Conservation (phyloP, 1,140 invertebrate genomes). For the Trichomalopsis sarcophagae region DNA sequence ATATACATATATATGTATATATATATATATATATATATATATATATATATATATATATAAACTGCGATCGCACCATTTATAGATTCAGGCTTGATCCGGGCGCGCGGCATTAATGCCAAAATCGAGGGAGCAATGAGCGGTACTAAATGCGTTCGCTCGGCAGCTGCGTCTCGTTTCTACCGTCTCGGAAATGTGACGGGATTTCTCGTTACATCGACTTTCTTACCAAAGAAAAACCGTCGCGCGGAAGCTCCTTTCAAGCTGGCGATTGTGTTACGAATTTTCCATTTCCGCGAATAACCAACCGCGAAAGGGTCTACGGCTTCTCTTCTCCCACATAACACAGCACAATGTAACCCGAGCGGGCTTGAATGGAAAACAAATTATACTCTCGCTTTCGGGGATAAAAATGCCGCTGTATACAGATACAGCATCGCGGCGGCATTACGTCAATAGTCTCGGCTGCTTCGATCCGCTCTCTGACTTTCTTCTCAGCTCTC, state of each 20-base stretch:
- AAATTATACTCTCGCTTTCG: slow-evolving; percentile 32
- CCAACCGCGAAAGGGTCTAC: slow-evolving; percentile 5
- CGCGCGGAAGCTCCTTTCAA: not conserved
- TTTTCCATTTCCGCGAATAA: slow-evolving; percentile 35
- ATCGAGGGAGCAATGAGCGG: not conserved
- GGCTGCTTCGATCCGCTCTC: not conserved
- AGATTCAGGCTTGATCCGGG: not conserved
- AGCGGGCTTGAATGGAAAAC: slow-evolving; percentile 22
- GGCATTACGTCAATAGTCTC: slow-evolving; percentile 37
- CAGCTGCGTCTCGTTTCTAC: not conserved
- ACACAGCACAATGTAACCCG: not conserved
- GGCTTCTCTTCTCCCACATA: not conserved
- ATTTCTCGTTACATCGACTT: not conserved
- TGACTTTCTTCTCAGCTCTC: slow-evolving; percentile 18
- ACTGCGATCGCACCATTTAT: not conserved
- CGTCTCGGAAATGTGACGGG: not conserved
- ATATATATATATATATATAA: not conserved
- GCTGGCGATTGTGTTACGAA: not conserved
- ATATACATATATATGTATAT: not conserved
- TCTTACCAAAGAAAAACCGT: not conserved
- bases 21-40: not conserved
- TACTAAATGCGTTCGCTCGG: not conserved
- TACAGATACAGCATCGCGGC: not conserved
- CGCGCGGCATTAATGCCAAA: not conserved
- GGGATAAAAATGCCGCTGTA: not conserved